A percentile compares a stretch with the other conserved stretches of the same genome.
Evolutionary conservation across 2,888 invertebrate genomes (phyloP).

Genomic region (Bellardia pandia): DNA sequence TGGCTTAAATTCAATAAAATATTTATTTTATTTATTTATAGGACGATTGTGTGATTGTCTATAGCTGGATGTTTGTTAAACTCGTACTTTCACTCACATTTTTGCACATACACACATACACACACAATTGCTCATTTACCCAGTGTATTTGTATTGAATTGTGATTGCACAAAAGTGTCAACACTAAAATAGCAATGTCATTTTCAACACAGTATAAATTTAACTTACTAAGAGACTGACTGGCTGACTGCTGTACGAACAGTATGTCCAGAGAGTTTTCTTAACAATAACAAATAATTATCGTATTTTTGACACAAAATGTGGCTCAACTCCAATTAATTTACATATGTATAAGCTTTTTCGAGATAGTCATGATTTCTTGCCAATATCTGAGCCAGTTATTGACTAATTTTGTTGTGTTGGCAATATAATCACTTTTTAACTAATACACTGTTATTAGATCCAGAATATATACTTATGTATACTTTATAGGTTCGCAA

Average conservation of each 20-base stretch:
- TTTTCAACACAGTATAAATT: conserved; percentile 59
- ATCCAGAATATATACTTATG: too few species aligned
- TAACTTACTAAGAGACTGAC: conserved; percentile 35
- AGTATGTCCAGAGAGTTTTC: not conserved
- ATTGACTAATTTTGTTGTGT: too few species aligned
- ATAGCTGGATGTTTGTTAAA: not conserved
- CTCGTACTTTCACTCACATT: not conserved
- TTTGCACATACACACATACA: not conserved
- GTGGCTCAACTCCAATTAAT: too few species aligned
- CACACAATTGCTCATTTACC: conserved; percentile 18
- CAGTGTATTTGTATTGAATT: conserved; percentile 43
- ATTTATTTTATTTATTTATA: conserved; percentile 61
- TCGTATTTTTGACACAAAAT: too few species aligned
- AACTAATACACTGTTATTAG: too few species aligned
- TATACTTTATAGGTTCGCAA: too few species aligned
- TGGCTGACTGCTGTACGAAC: not conserved
- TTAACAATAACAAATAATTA: too few species aligned
- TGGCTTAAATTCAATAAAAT: conserved; percentile 63
- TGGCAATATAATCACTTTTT: too few species aligned
- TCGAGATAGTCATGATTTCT: too few species aligned
- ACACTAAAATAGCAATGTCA: conserved; percentile 68
- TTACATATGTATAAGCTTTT: too few species aligned
- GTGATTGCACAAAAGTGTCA: conserved; percentile 64
- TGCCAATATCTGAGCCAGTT: too few species aligned
- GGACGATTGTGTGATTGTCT: conserved; percentile 3